These are phyloP conservation scores for Sinhomidia bicolor DNA, from an alignment of 2,888 invertebrate genomes.

Conservation along the genomic window DNA sequence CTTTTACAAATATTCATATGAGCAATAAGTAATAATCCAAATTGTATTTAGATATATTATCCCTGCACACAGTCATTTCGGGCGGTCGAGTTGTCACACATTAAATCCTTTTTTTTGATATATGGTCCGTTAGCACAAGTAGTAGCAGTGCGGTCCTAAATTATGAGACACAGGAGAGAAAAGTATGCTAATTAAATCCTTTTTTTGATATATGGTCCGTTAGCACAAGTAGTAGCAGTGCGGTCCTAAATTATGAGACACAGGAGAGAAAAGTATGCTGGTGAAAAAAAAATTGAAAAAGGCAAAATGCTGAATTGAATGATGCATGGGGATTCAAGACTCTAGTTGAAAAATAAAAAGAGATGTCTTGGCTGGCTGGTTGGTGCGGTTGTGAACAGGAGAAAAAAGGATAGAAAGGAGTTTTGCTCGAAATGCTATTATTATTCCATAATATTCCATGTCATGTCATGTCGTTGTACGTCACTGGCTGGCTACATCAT, in stretches of 20 bases:
- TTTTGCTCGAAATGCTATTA: constrained; percentile 16
- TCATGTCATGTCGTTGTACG: constrained; percentile 45
- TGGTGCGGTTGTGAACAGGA: background rate
- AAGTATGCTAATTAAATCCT: background rate
- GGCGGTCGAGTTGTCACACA: background rate
- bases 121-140: background rate
- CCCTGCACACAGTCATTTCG: background rate
- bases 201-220: constrained; percentile 12
- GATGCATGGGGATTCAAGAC: constrained; percentile 28
- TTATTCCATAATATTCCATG: constrained; percentile 42
- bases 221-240: background rate
- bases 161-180: background rate
- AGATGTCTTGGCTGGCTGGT: background rate
- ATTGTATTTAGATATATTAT: too few relatives aligned
- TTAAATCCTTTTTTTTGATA: constrained; percentile 7
- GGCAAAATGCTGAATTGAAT: constrained; percentile 17
- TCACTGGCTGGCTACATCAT: constrained; percentile 18
- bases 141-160: background rate
- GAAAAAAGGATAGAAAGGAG: background rate
- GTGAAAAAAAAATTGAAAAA: constrained; percentile 23
- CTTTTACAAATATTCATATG: background rate
- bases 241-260: background rate
- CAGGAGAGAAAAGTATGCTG: background rate
- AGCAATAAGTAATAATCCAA: constrained; percentile 3
- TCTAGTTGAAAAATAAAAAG: background rate